Percentiles rank a stretch among this genome's conserved stretches.
phyloP scores from a whole-genome alignment of 2,113 vertebrate genomes.

The Nibea albiflora region DNA sequence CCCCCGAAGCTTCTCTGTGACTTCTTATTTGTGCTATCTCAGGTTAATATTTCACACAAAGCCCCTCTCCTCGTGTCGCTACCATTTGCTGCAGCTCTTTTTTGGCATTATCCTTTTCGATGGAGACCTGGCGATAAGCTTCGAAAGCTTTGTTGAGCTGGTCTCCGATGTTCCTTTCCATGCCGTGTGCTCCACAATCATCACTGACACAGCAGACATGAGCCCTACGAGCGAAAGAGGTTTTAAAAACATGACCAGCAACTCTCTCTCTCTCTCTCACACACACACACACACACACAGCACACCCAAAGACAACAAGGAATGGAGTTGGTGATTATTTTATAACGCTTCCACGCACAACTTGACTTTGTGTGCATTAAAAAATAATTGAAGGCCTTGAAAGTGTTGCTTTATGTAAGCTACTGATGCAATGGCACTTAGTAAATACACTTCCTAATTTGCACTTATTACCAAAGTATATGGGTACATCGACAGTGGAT shows the following conservation, averaged over 20 bases:
- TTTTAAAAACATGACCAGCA: not conserved
- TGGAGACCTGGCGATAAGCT: constrained; percentile 94
- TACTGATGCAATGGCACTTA: constrained; percentile 2
- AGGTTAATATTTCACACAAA: not conserved
- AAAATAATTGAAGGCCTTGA: not conserved
- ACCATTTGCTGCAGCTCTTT: constrained; percentile 94
- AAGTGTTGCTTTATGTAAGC: constrained; percentile 14
- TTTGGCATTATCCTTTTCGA: constrained; percentile 92
- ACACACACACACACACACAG: not conserved
- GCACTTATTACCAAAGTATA: constrained; percentile 10
- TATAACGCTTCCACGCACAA: constrained; percentile 1
- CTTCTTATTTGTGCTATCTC: not conserved
- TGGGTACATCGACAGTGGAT: not conserved
- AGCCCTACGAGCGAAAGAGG: constrained; percentile 64
- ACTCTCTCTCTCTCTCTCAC: not conserved
- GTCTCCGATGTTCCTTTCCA: constrained; percentile 97
- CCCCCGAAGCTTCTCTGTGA: not conserved
- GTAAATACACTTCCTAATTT: constrained; percentile 24
- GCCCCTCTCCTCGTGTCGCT: constrained; percentile 4
- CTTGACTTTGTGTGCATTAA: not conserved
- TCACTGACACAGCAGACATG: constrained; percentile 88
- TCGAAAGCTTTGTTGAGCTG: constrained; percentile 99
- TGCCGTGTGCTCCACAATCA: constrained; percentile 91
- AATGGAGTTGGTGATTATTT: not conserved
- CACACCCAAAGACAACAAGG: not conserved